Conservation (phyloP, 1,140 invertebrate genomes). For the Drosophila nigromelanica region DNA sequence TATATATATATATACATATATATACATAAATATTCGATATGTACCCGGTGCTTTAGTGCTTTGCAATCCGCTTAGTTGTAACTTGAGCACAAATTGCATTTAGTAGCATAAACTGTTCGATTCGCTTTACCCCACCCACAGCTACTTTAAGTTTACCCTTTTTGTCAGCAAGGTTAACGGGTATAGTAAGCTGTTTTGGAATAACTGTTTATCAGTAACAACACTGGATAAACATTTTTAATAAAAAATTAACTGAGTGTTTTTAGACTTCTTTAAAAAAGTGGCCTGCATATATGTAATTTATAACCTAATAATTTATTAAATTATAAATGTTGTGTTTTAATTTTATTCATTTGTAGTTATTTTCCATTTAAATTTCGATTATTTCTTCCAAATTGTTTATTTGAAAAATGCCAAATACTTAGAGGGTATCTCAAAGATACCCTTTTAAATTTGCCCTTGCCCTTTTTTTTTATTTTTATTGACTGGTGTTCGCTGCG, state of each 20-base stretch:
- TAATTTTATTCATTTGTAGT: too few species aligned
- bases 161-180: conserved; percentile 13
- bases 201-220: background rate
- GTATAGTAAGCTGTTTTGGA: background rate
- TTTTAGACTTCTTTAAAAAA: too few species aligned
- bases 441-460: background rate
- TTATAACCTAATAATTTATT: too few species aligned
- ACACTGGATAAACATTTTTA: background rate
- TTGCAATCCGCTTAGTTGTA: conserved; percentile 74
- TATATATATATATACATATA: background rate
- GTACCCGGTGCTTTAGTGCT: conserved; percentile 49
- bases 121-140: conserved; percentile 13
- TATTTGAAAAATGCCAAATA: too few species aligned
- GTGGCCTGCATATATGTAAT: too few species aligned
- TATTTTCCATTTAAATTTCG: too few species aligned
- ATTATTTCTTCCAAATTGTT: too few species aligned
- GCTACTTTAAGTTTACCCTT: conserved; percentile 50
- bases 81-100: conserved; percentile 78
- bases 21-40: conserved; percentile 75
- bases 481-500: conserved; percentile 33
- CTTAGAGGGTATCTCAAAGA: conserved; percentile 12
- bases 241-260: too few species aligned
- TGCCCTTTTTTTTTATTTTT: conserved; percentile 38
- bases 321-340: too few species aligned
- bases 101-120: conserved; percentile 32